These are phyloP conservation scores for Elysia crispata DNA, from an alignment of 2,888 invertebrate species.

Conservation along the genomic window DNA sequence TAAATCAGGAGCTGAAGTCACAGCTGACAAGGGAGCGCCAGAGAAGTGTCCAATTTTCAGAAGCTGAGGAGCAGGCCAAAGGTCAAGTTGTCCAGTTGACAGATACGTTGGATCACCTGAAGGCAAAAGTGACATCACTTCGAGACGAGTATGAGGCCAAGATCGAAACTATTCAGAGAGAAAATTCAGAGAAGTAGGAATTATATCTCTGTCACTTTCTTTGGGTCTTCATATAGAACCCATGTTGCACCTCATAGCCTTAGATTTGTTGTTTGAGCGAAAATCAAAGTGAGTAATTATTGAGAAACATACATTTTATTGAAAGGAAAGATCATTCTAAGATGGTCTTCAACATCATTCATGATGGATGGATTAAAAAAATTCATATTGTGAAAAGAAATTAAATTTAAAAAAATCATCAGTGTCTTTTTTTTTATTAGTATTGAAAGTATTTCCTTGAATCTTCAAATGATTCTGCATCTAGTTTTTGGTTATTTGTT, in stretches of 20 bases:
- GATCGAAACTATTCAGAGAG: constrained; percentile 29
- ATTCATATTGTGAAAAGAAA: too few species aligned
- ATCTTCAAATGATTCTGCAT: background rate
- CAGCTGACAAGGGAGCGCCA: constrained; percentile 55
- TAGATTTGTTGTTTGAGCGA: too few species aligned
- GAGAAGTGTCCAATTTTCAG: constrained; percentile 35
- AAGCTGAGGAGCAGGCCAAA: constrained; percentile 44
- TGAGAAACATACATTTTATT: too few species aligned
- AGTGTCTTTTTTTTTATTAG: background rate
- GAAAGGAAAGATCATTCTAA: too few species aligned
- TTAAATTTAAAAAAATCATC: too few species aligned
- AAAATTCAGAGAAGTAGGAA: constrained; percentile 42
- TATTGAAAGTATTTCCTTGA: background rate
- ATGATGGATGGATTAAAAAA: too few species aligned
- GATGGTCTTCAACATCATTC: too few species aligned
- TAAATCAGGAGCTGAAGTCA: constrained; percentile 35
- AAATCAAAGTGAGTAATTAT: too few species aligned
- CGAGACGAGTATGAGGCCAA: constrained; percentile 42
- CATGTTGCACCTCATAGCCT: too few species aligned
- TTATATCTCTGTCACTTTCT: background rate
- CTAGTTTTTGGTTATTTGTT: background rate
- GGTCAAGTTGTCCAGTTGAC: constrained; percentile 32
- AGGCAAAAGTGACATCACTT: constrained; percentile 34
- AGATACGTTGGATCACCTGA: constrained; percentile 17
- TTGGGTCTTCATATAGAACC: too few species aligned